Conservation (phyloP, 2,113 vertebrate genomes). For the Dromas ardeola region DNA sequence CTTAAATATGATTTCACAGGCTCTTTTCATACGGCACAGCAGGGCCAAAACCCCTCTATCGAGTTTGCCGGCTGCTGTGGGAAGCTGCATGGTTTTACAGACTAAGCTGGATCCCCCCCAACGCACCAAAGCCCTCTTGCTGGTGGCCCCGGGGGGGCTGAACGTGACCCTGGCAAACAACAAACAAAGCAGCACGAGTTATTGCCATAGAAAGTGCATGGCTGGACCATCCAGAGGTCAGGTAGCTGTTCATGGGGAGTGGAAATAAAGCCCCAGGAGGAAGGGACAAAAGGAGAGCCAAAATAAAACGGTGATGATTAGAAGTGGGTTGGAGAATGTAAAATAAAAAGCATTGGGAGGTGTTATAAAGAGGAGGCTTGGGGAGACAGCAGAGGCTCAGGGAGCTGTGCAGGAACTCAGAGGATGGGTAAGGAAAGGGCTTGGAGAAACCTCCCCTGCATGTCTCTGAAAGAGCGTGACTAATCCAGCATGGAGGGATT, state of each 20-base stretch:
- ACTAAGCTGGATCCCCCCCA: neutral
- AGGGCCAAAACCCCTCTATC: neutral
- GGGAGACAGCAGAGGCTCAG: rapidly evolving
- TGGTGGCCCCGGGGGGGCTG: neutral
- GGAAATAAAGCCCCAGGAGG: neutral
- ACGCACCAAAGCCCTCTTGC: neutral
- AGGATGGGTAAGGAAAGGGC: neutral
- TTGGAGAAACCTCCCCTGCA: neutral
- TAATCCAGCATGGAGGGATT: neutral
- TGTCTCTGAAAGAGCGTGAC: neutral
- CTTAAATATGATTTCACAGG: conserved; percentile 30
- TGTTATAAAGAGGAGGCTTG: neutral
- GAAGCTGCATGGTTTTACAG: neutral
- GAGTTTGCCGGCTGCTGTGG: neutral
- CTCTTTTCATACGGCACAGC: neutral
- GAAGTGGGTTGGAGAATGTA: neutral
- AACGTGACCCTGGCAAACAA: neutral
- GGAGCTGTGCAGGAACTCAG: neutral
- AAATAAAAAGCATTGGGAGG: rapidly evolving
- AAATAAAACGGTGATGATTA: neutral
- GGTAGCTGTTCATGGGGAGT: rapidly evolving
- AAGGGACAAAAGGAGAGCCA: neutral
- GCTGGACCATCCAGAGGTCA: rapidly evolving
- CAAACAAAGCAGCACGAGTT: neutral
- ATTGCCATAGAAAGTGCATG: rapidly evolving